Percentiles rank a stretch among this genome's conserved stretches.
phyloP scores from a whole-genome alignment of 2,797 vertebrate genomes.

The Darevskia mixta region DNA sequence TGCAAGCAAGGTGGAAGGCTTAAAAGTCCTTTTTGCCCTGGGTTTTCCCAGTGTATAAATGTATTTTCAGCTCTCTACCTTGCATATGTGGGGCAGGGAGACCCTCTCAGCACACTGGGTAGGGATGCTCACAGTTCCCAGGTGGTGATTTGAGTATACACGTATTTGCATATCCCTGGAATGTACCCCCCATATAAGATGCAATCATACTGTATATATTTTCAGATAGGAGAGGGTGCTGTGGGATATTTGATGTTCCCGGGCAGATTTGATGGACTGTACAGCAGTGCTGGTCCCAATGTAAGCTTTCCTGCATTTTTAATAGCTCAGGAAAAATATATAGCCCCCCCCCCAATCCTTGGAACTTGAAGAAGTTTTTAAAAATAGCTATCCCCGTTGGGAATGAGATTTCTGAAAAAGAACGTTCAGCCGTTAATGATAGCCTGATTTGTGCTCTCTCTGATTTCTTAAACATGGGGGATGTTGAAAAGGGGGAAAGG shows the following conservation, averaged over 20 bases:
- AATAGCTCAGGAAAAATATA: not conserved
- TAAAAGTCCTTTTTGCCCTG: too few species aligned
- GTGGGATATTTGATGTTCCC: not conserved
- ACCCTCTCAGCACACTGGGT: too few species aligned
- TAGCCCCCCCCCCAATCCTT: not conserved
- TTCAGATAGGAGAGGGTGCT: not conserved
- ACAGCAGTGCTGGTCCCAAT: not conserved
- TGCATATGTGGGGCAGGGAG: too few species aligned
- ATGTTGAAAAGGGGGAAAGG: not conserved
- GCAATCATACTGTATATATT: too few species aligned
- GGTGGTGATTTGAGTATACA: too few species aligned
- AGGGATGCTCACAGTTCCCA: too few species aligned
- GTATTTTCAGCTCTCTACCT: too few species aligned
- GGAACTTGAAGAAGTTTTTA: not conserved
- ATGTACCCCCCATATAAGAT: too few species aligned
- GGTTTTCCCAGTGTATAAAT: too few species aligned
- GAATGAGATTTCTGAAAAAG: rapidly evolving
- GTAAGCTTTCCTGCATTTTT: not conserved
- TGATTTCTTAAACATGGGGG: rapidly evolving
- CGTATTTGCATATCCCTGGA: too few species aligned
- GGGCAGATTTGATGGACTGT: not conserved
- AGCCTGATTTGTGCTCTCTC: rapidly evolving
- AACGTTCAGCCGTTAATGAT: not conserved
- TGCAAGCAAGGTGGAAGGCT: too few species aligned
- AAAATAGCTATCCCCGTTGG: not conserved